A percentile compares a stretch with the other conserved stretches of the same genome.
phyloP scores from a whole-genome alignment of 2,888 invertebrate genomes.

The Xanthia icteritia region DNA sequence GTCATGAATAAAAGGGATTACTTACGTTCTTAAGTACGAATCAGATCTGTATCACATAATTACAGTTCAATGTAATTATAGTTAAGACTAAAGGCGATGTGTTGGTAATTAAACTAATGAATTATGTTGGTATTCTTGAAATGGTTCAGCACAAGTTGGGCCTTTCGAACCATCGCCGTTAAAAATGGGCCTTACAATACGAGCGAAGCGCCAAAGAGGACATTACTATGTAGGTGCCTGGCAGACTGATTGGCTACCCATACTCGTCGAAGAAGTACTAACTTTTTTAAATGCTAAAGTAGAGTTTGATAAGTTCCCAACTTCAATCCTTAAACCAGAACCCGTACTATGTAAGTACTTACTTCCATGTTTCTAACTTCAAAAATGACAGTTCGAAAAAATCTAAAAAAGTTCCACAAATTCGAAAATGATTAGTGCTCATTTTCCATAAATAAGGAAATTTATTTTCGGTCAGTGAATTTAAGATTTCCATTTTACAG shows the following conservation, averaged over 20 bases:
- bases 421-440: too few species aligned
- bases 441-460: too few species aligned
- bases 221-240: neutral
- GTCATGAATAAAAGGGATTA: slow-evolving; percentile 11
- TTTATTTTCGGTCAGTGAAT: too few species aligned
- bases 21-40: slow-evolving; percentile 20
- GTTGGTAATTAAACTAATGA: slow-evolving; percentile 38
- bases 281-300: too few species aligned
- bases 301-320: too few species aligned
- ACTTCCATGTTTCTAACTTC: too few species aligned
- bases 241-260: neutral
- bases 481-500: neutral
- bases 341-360: too few species aligned
- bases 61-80: slow-evolving; percentile 42
- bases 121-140: slow-evolving; percentile 30
- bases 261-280: neutral
- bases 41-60: slow-evolving; percentile 51
- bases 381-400: too few species aligned
- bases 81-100: slow-evolving; percentile 34
- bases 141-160: neutral
- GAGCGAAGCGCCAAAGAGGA: too few species aligned
- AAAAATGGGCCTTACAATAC: neutral
- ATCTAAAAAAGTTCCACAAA: too few species aligned
- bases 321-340: too few species aligned
- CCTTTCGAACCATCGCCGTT: neutral